Conservation (phyloP, 2,888 invertebrate species). For the Alloscopus bannaensis region DNA sequence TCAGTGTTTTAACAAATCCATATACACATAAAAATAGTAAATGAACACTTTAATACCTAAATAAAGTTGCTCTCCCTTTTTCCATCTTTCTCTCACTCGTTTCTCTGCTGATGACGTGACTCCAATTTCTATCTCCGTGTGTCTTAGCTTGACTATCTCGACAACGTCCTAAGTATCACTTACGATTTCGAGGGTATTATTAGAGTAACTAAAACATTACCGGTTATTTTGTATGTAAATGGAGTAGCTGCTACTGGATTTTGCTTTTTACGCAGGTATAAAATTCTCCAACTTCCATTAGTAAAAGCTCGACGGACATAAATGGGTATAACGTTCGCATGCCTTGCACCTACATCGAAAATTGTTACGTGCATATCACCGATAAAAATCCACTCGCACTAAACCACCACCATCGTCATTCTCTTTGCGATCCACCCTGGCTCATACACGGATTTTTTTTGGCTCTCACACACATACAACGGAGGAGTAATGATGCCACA, state of each 20-base stretch:
- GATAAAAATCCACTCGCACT: not conserved
- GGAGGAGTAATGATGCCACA: not conserved
- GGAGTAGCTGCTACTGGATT: conserved; percentile 64
- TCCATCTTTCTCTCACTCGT: no score
- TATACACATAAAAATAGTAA: no score
- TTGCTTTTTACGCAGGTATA: conserved; percentile 42
- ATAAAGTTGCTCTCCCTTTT: conserved; percentile 45
- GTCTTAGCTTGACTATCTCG: conserved; percentile 39
- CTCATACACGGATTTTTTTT: not conserved
- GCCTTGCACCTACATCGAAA: conserved; percentile 25
- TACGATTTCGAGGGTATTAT: conserved; percentile 55
- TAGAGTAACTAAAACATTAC: conserved; percentile 59
- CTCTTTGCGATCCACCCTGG: not conserved
- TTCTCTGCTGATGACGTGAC: conserved; percentile 44
- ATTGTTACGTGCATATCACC: no score
- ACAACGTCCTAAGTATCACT: conserved; percentile 43
- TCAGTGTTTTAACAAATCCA: not conserved
- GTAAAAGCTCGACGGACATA: conserved; percentile 21
- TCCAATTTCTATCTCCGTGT: conserved; percentile 14
- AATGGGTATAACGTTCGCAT: conserved; percentile 4
- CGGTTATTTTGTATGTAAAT: conserved; percentile 63
- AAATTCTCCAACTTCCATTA: conserved; percentile 3
- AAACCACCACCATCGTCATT: not conserved
- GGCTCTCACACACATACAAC: not conserved
- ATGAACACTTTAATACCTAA: conserved; percentile 12